These are phyloP conservation scores for Drosophila arizonae DNA, from an alignment of 1,140 invertebrate genomes.

Conservation along the genomic window DNA sequence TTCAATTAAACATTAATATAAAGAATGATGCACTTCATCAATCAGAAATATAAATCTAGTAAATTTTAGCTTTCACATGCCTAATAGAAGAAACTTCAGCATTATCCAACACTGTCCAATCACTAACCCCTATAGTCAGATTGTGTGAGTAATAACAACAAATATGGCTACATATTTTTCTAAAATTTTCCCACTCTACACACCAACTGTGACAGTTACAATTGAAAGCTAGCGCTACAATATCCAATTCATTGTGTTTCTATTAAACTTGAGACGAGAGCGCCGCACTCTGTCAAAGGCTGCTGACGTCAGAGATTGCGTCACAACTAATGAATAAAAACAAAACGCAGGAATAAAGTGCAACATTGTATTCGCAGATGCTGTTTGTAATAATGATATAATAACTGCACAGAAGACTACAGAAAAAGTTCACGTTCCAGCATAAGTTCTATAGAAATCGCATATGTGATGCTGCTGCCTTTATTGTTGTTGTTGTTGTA, in stretches of 20 bases:
- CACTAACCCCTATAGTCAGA: neutral
- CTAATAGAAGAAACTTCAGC: neutral
- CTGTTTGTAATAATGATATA: neutral
- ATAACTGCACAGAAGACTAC: too few relatives aligned
- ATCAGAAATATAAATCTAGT: too few relatives aligned
- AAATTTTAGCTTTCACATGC: too few relatives aligned
- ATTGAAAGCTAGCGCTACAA: neutral
- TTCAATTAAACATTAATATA: too few relatives aligned
- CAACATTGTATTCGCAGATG: slow-evolving; percentile 4
- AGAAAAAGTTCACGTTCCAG: slow-evolving; percentile 1
- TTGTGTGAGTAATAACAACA: neutral
- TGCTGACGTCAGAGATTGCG: slow-evolving; percentile 39
- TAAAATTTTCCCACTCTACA: neutral
- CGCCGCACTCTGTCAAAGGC: slow-evolving; percentile 3
- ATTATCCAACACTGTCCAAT: neutral
- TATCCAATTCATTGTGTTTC: slow-evolving; percentile 13
- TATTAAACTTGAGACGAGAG: slow-evolving; percentile 6
- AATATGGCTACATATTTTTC: neutral
- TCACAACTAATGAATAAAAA: slow-evolving; percentile 9
- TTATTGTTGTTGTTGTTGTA: neutral
- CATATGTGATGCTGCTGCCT: slow-evolving; percentile 16
- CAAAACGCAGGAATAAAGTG: neutral
- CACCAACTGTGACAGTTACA: neutral
- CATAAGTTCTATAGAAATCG: slow-evolving; percentile 15
- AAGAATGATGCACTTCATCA: too few relatives aligned